Conservation (phyloP, 2,888 invertebrate species). For the Myathropa florea region DNA sequence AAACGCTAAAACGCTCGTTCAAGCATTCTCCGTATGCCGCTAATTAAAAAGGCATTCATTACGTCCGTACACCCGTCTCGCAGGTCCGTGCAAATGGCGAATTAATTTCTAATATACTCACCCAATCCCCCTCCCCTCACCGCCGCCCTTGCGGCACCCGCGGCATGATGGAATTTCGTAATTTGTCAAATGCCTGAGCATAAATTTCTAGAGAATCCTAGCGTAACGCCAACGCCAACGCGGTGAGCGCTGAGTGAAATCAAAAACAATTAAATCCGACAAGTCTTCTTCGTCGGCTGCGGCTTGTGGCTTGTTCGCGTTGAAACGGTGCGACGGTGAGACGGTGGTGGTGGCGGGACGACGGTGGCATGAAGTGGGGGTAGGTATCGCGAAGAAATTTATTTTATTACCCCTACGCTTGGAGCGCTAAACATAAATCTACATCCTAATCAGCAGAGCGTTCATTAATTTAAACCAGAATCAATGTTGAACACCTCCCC, state of each 20-base stretch:
- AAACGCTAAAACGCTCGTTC: constrained; percentile 25
- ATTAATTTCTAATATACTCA: constrained; percentile 43
- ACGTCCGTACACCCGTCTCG: neutral
- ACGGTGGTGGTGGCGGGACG: no score
- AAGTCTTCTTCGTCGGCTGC: constrained; percentile 4
- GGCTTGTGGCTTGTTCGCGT: neutral
- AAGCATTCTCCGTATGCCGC: constrained; percentile 20
- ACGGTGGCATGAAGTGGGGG: neutral
- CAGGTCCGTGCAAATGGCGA: constrained; percentile 52
- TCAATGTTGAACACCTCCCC: constrained; percentile 65
- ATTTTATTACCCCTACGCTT: constrained; percentile 56
- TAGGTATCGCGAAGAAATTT: constrained; percentile 7
- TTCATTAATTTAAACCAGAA: constrained; percentile 67
- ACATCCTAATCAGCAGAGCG: constrained; percentile 65
- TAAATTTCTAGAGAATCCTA: constrained; percentile 64
- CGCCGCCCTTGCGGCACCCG: neutral
- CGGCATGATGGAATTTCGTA: constrained; percentile 4
- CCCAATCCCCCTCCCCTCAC: neutral
- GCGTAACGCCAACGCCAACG: constrained; percentile 51
- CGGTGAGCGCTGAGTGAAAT: constrained; percentile 25
- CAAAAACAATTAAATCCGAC: constrained; percentile 65
- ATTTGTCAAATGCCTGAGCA: constrained; percentile 59
- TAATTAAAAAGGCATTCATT: constrained; percentile 63
- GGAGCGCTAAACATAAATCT: constrained; percentile 47
- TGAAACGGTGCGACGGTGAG: neutral